Base-by-base conservation (phyloP, 1,140 invertebrate genomes). In the Tetramorium simillimum region DNA sequence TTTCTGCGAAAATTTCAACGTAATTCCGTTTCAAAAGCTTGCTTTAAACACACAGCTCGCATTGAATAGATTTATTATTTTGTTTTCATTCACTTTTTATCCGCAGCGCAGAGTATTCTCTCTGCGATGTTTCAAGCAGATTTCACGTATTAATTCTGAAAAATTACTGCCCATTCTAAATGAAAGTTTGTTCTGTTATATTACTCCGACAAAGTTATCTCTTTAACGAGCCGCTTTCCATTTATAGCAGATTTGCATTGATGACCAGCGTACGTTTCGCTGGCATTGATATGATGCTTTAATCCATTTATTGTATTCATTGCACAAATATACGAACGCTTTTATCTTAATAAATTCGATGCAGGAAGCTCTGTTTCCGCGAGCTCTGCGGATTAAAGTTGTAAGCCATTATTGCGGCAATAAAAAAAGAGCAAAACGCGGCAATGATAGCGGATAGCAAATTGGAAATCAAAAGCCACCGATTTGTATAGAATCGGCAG, bases 221-320 rank as follows among this genome's bases (percentile, higher is more conserved):
- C 24, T 58, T 69, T 72, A 82, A 82, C 67, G 67, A 82, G 60
- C 14, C 37, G 67, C 24, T 82, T 72, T 60, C 51, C 51, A 82
- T 81, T 81, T 81, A 81, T 69, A 60, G 5, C 37, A 60, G 65
- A 58, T 72, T 82, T 72, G 67, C 67, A 82, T 60, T 72, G 80
- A 73, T 46, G 67, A 18, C 37, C 49, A 10, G 49, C 77, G 78
- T 82, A 40, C 40, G 18, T 82, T 80, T 46, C n/a, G 40, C 51
- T 72, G 51, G 51, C 80, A 82, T 58, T 82, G 65, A 82, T 82
- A 58, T 72, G 67, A 82, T 40, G 40, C 40, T 82, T 82, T 72
- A 72, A 72, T 82, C 51, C 65, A 82, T 82, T 82, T 82, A 72
- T 53, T 63, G 77, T 81, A 70, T 81, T 81, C n/a, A 81, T 82